Evolutionary conservation across 2,113 vertebrate species (phyloP), one percentile per base, ranked within the genome.

Genomic region (Nyctibius bracteatus): DNA sequence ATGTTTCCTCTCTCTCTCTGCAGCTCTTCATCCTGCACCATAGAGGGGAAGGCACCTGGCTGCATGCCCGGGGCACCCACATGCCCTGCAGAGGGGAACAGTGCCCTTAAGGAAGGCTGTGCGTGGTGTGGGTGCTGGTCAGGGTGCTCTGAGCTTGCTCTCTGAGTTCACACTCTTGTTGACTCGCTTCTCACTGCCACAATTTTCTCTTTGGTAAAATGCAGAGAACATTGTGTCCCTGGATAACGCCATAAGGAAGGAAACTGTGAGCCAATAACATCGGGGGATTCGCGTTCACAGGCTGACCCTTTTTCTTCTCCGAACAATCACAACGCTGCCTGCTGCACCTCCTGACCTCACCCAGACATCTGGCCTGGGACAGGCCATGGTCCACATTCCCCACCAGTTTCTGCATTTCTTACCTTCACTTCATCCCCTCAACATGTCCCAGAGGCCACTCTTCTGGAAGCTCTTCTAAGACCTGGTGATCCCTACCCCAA

Each of bases 271-370:
- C 52, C 46, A 57, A 0, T 27, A 9, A 31, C 14, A 21, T 44
- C 31, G 66, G 49, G 58, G 33, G 21, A 54, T 71, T 54, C 5
- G 5, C 19, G 9, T 37, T 72, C 30, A 14, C 3, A 25, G 66
- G 14, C 41, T 51, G 78, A 51, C 30, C 13, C 15, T 52, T 78
- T 39, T 11, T 68, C 33, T 66, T 25, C 78, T 73, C 59, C 35
- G 57, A 70, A 73, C 12, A 46, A 47, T 24, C 0, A 0, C 27
- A 67, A 1, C 0, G 2, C 55, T 86, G 47, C n/a, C 43, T 27
- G 17, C 13, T 78, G 55, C 13, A 74, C 10, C 27, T 70, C 33
- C 46, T 1, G 4, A 7, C 35, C 24, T 52, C 19, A 47, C 43
- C 22, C 3, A 0, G 21, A 15, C 6, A 1, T 30, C 47, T 75